These are phyloP conservation scores for Atrichornis clamosus DNA, from an alignment of 2,113 vertebrate species.

Conservation along the genomic window DNA sequence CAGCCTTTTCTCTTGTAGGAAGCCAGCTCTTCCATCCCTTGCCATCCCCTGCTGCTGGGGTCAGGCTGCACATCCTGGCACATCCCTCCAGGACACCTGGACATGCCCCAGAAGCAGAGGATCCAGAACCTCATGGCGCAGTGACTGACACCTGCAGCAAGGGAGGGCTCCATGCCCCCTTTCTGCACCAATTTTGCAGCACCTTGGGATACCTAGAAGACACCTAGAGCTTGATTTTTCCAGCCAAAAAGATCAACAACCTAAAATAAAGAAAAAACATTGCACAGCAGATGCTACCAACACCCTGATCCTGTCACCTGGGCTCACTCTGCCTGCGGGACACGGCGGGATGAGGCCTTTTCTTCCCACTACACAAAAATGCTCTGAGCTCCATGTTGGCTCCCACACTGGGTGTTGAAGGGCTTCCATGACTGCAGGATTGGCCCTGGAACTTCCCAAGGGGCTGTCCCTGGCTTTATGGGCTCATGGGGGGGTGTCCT, in stretches of 20 bases:
- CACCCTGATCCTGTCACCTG: too few relatives aligned
- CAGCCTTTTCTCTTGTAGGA: background rate
- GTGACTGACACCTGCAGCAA: background rate
- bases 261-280: accelerated
- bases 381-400: background rate
- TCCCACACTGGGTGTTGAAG: background rate
- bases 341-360: background rate
- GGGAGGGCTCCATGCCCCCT: background rate
- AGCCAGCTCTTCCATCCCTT: background rate
- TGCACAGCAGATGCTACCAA: background rate
- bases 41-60: background rate
- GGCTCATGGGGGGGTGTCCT: background rate
- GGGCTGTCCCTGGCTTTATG: accelerated
- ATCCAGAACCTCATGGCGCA: background rate
- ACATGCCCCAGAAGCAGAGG: background rate
- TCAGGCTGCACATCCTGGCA: background rate
- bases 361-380: background rate
- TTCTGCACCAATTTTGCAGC: background rate
- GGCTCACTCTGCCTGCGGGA: background rate
- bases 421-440: background rate
- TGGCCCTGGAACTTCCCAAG: too few relatives aligned
- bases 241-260: background rate
- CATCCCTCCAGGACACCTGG: background rate
- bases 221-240: background rate
- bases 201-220: background rate